These are phyloP conservation scores for Smittia sp. DNA, from an alignment of 2,888 invertebrate genomes.

Conservation along the genomic window DNA sequence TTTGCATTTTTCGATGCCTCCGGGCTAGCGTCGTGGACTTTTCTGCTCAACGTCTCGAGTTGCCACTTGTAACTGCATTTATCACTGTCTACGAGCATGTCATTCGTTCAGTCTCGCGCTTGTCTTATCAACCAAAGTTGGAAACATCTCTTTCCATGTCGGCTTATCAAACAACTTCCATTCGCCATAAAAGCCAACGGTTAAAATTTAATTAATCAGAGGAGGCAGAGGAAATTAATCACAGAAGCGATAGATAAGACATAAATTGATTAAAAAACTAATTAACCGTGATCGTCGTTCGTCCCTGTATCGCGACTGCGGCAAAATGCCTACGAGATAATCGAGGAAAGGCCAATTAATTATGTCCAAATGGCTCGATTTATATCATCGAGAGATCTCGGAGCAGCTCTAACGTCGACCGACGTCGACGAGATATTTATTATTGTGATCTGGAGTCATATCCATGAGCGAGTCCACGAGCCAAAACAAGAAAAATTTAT, in stretches of 20 bases:
- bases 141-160: constrained; percentile 12
- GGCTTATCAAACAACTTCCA: constrained; percentile 20
- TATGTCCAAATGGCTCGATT: constrained; percentile 16
- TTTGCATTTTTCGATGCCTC: constrained; percentile 13
- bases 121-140: neutral
- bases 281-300: constrained; percentile 18
- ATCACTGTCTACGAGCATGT: neutral
- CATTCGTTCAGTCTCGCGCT: neutral
- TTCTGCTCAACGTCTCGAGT: neutral
- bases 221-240: constrained; percentile 10
- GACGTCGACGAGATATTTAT: neutral
- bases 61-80: neutral
- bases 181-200: neutral
- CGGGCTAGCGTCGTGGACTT: neutral
- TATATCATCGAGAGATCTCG: constrained; percentile 2
- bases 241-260: constrained; percentile 29
- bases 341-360: constrained; percentile 30
- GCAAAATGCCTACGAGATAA: neutral
- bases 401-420: neutral
- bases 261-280: constrained; percentile 26
- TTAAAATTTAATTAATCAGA: constrained; percentile 28
- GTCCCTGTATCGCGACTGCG: neutral
- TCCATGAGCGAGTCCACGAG: too few species aligned
- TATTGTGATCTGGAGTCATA: constrained; percentile 14
- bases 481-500: constrained; percentile 15